Base-by-base conservation (phyloP, 1,140 invertebrate species). In the Diprion similis region DNA sequence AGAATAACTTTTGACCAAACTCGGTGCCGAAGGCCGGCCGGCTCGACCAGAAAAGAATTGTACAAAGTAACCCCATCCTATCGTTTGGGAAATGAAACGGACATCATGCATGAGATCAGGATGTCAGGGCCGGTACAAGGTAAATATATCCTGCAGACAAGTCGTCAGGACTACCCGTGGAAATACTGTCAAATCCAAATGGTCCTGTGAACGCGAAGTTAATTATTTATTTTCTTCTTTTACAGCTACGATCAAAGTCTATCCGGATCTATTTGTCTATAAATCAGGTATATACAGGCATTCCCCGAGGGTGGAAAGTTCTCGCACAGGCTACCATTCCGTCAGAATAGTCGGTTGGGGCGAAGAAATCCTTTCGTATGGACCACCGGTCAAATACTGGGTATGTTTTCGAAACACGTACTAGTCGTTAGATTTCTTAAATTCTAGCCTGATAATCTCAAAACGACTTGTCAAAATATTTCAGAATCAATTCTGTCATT, bases 51-150 rank as follows among this genome's bases (percentile, higher is more conserved):
- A 71, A 91, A 89, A 17, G 89, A 89, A 59, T 85, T 92, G 11
- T 96, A 96, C 85, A 93, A 93, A 77, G 93, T 95, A 9, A 95
- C 95, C 0, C 96, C 97, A 0, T 94, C 95, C 10, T 97, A 97
- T 88, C 91, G 93, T 75, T 87, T 98, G 15, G 90, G 90, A 47
- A 91, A 91, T 67, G 93, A 94, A 80, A 90, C 91, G 11, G 96
- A 97, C 82, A 98, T 99, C 74, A 97, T 96, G 95, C 91, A 94
- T 76, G 97, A 98, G 84, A 97, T 98, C 67, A 89, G 93, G 83
- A 92, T 91, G 19, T 97, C 96, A 66, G 97, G 97, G 73, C 97
- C 97, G n/a, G 96, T 98, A 0, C 97, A 98, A 93, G 95, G 95
- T 96, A 89, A 82, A 68, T 89, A 81, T 66, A 71, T 18, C 8